Evolutionary conservation across 2,888 invertebrate species (phyloP), one percentile per base, ranked within the genome.

Genomic region (Xanthia icteritia): DNA sequence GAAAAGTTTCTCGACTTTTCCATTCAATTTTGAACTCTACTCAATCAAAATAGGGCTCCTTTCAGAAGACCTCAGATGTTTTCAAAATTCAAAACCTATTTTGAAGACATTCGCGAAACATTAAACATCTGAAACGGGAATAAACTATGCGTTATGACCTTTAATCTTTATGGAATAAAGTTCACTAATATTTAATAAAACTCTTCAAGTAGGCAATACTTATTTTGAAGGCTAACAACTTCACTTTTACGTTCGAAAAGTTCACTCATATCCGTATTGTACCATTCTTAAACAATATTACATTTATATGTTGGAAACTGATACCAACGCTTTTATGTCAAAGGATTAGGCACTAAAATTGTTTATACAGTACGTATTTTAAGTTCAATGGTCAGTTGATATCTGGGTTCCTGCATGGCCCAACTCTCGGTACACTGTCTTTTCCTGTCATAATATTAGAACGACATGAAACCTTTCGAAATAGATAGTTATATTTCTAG

Each of bases 221-320:
- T 85, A 88, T 90, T 87, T 81, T 88, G 94, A 96, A 96, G 96
- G 96, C 90, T 90, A 92, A 93, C 95, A 91, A 93, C 93, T 95
- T 91, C 83, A 91, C 92, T 92, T 91, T 91, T 90, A 90, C 93
- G 90, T 93, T 94, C 93, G 93, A 93, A 94, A 94, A 94, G 93
- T 92, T 94, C 85, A 90, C 88, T 92, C 89, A 93, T 89, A 94
- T 96, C 95, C 95, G 96, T 92, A 91, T 95, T 93, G 89, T 90
- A 89, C 87, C 85, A 90, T 87, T 82, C 80, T 86, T 86, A 82
- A 79, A 87, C 89, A 85, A 87, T 72, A 75, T 86, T 90, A 87
- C 60, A 27, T 76, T 85, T 87, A 78, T 84, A 60, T 76, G 60
- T 77, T 68, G 76, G 76, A 86, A 84, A 86, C 76, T 45, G 61